Percentiles rank a stretch among this genome's conserved stretches.
Conservation (phyloP, 2,797 vertebrate genomes). For the Pogoniulus pusillus region DNA sequence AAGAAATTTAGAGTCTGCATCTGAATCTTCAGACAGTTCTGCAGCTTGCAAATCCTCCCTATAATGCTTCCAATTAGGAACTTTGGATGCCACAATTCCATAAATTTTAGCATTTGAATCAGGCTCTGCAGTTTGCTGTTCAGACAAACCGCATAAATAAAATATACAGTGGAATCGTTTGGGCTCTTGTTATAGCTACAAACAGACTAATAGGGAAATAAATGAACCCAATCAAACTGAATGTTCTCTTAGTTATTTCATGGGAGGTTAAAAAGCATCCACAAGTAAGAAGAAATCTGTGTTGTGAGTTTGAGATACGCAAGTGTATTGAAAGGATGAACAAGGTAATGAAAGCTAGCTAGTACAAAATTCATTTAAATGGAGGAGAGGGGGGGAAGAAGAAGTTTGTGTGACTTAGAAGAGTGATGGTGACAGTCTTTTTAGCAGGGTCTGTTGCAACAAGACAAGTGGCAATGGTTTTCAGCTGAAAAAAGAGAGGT, state of each 20-base stretch:
- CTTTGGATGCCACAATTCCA: neutral
- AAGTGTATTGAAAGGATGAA: slow-evolving; percentile 29
- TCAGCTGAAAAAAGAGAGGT: neutral
- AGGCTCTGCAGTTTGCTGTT: neutral
- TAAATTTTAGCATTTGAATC: neutral
- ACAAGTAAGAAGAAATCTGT: slow-evolving; percentile 21
- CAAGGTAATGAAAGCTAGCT: slow-evolving; percentile 37
- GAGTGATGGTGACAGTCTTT: neutral
- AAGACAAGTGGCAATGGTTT: neutral
- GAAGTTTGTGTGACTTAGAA: neutral
- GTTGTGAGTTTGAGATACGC: neutral
- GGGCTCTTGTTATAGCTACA: slow-evolving; percentile 51
- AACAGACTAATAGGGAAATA: slow-evolving; percentile 57
- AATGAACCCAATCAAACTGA: slow-evolving; percentile 39
- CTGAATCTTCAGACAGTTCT: neutral
- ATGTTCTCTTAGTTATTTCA: slow-evolving; percentile 21
- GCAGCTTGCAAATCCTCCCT: neutral
- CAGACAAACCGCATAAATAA: slow-evolving; percentile 50
- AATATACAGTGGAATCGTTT: slow-evolving; percentile 44
- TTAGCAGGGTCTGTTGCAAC: neutral
- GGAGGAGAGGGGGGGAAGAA: neutral
- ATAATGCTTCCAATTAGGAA: neutral
- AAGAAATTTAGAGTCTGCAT: neutral
- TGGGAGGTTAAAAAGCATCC: slow-evolving; percentile 4
- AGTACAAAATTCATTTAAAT: neutral